phyloP scores from a whole-genome alignment of 1,140 invertebrate species.

The Akabosia matsudoensis region DNA sequence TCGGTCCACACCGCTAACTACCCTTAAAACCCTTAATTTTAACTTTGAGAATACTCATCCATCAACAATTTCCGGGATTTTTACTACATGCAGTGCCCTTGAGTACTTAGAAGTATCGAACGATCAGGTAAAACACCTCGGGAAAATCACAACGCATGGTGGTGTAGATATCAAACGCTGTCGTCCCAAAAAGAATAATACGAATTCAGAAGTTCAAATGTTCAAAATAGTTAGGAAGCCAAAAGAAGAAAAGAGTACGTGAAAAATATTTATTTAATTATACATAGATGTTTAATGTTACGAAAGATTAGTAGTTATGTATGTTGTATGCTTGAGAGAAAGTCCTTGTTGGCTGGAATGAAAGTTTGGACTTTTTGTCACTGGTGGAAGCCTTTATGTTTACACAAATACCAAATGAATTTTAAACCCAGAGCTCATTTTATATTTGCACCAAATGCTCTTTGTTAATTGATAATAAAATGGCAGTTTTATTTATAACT shows the following conservation, averaged over 20 bases:
- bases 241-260: background rate
- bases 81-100: background rate
- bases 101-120: background rate
- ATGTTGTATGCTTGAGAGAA: too few species aligned
- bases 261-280: too few species aligned
- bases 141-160: background rate
- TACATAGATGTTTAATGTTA: background rate
- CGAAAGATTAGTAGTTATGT: too few species aligned
- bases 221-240: background rate
- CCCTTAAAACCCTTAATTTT: background rate
- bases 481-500: too few species aligned
- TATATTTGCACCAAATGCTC: too few species aligned
- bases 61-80: background rate
- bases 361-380: too few species aligned
- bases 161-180: background rate
- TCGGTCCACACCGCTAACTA: background rate
- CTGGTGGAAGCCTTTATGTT: too few species aligned
- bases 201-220: background rate
- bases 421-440: too few species aligned
- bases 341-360: too few species aligned
- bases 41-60: slow-evolving; percentile 19
- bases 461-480: too few species aligned
- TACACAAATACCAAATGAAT: too few species aligned
- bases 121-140: background rate
- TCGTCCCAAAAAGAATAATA: background rate